phyloP scores from a whole-genome alignment of 2,888 invertebrate genomes.

The Plusia festucae region DNA sequence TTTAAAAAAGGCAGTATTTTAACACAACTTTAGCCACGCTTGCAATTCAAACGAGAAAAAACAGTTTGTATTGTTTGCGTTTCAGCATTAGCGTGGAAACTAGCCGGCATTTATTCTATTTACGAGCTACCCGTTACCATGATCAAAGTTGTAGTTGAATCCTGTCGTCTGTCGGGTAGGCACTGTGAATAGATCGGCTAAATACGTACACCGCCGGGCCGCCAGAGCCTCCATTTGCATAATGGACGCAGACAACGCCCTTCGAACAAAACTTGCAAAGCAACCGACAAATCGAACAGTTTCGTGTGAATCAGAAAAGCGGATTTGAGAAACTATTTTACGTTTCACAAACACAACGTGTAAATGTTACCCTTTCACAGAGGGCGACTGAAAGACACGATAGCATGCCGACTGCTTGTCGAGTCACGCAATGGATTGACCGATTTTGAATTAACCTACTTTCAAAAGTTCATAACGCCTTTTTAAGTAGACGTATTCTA shows the following conservation, averaged over 20 bases:
- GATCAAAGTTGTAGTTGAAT: constrained; percentile 70
- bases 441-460: constrained; percentile 76
- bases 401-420: constrained; percentile 64
- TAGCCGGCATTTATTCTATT: constrained; percentile 62
- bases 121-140: constrained; percentile 53
- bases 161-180: constrained; percentile 62
- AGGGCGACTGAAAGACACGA: constrained; percentile 67
- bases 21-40: constrained; percentile 39
- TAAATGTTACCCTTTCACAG: constrained; percentile 58
- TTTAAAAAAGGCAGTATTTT: constrained; percentile 47
- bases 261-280: constrained; percentile 70
- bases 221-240: constrained; percentile 80
- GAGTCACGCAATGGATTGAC: constrained; percentile 80
- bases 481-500: constrained; percentile 29
- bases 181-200: constrained; percentile 80
- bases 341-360: constrained; percentile 67
- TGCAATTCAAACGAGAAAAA: constrained; percentile 48
- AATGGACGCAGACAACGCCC: constrained; percentile 79
- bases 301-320: constrained; percentile 61
- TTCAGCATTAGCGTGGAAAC: constrained; percentile 59
- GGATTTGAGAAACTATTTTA: constrained; percentile 72
- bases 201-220: constrained; percentile 71
- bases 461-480: constrained; percentile 62
- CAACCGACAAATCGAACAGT: constrained; percentile 70
- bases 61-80: constrained; percentile 51